A percentile compares a stretch with the other conserved stretches of the same genome.
These are phyloP conservation scores for Escarpia spicata DNA, from an alignment of 2,888 invertebrate species.

Conservation along the genomic window DNA sequence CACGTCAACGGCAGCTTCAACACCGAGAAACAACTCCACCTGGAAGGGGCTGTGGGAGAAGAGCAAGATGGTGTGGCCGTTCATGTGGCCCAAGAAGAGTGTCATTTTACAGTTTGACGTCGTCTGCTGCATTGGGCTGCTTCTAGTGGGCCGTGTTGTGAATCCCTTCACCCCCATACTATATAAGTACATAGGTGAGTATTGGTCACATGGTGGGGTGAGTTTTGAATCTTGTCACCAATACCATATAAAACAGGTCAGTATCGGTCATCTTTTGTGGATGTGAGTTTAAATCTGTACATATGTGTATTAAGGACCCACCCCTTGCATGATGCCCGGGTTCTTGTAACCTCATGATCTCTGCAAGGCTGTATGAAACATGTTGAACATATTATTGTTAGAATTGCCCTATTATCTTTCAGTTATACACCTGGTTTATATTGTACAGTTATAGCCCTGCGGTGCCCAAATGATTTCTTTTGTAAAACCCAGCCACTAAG, in stretches of 20 bases:
- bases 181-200: constrained; percentile 87
- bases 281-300: constrained; percentile 88
- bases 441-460: no score
- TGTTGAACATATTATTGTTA: no score
- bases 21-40: constrained; percentile 48
- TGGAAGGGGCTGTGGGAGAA: constrained; percentile 77
- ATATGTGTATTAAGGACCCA: constrained; percentile 75
- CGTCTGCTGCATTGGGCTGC: constrained; percentile 79
- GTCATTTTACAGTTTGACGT: constrained; percentile 78
- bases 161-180: constrained; percentile 94
- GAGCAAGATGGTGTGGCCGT: constrained; percentile 82
- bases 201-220: neutral
- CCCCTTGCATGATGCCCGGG: no score
- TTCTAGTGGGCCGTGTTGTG: constrained; percentile 83
- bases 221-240: constrained; percentile 88
- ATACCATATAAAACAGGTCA: constrained; percentile 88
- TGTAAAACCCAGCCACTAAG: no score
- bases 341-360: no score
- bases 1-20: neutral
- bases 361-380: no score
- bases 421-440: no score
- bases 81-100: constrained; percentile 92
- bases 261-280: constrained; percentile 78
- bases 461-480: no score
- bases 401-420: no score